Evolutionary conservation across 2,113 vertebrate genomes (phyloP).

Genomic region (Tautogolabrus adspersus): DNA sequence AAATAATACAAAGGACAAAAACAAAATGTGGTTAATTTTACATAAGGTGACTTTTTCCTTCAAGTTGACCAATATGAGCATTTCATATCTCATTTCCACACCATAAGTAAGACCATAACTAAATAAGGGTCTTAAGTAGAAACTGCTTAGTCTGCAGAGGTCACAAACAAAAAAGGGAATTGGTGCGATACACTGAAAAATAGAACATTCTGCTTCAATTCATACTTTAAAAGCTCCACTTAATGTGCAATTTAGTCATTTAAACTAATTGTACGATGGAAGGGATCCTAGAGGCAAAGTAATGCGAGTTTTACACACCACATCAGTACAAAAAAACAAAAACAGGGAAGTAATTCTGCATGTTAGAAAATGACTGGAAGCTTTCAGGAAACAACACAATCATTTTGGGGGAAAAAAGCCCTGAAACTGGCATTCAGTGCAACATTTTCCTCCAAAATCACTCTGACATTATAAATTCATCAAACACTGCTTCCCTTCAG

Average conservation of each 20-base stretch:
- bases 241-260: neutral
- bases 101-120: too few relatives aligned
- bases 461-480: slow-evolving; percentile 72
- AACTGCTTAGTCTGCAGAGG: too few relatives aligned
- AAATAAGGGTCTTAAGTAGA: too few relatives aligned
- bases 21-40: too few relatives aligned
- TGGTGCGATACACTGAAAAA: too few relatives aligned
- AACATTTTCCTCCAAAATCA: slow-evolving; percentile 58
- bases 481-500: slow-evolving; percentile 64
- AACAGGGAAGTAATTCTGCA: slow-evolving; percentile 1
- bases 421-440: slow-evolving; percentile 6
- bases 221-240: neutral
- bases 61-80: too few relatives aligned
- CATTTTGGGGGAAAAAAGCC: slow-evolving; percentile 33
- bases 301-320: slow-evolving; percentile 5
- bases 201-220: neutral
- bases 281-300: neutral
- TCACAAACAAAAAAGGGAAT: neutral
- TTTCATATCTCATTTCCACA: too few relatives aligned
- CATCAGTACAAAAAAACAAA: neutral
- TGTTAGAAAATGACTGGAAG: slow-evolving; percentile 9
- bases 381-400: slow-evolving; percentile 26
- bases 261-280: neutral
- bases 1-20: too few relatives aligned
- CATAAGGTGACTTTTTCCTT: too few relatives aligned